phyloP scores from a whole-genome alignment of 2,888 invertebrate genomes.

The Philereme transversata region DNA sequence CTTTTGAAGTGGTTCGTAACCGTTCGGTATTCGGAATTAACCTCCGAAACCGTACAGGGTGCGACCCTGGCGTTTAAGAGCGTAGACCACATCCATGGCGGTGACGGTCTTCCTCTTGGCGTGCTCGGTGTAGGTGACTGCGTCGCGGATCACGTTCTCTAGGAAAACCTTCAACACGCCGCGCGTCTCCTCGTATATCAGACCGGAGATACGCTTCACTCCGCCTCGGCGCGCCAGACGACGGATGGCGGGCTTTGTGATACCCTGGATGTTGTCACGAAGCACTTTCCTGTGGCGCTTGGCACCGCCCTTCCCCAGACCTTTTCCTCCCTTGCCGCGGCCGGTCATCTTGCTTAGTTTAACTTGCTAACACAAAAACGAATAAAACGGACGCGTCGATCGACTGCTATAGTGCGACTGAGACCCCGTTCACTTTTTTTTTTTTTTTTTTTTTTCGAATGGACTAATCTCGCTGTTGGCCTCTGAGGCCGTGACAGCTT shows the following conservation, averaged over 20 bases:
- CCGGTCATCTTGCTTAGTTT: slow-evolving; percentile 85
- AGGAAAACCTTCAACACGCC: slow-evolving; percentile 92
- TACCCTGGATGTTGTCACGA: slow-evolving; percentile 91
- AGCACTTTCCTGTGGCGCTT: slow-evolving; percentile 90
- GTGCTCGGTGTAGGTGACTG: slow-evolving; percentile 82
- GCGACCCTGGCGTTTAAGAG: slow-evolving; percentile 88
- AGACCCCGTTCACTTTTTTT: no score
- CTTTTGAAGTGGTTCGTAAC: slow-evolving; percentile 81
- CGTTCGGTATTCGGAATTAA: slow-evolving; percentile 85
- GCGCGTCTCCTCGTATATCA: slow-evolving; percentile 92
- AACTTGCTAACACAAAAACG: no score
- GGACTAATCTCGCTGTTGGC: no score
- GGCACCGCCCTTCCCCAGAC: slow-evolving; percentile 64
- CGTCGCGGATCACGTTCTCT: slow-evolving; percentile 92
- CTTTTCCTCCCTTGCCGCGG: slow-evolving; percentile 91
- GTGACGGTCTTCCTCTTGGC: slow-evolving; percentile 68
- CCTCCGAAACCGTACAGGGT: slow-evolving; percentile 92
- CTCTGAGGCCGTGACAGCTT: no score
- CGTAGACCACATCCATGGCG: slow-evolving; percentile 92
- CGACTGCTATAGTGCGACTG: no score
- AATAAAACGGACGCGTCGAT: no score
- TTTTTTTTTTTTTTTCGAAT: no score
- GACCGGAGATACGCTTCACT: slow-evolving; percentile 88
- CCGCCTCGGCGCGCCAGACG: slow-evolving; percentile 89
- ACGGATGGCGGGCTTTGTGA: slow-evolving; percentile 91